Evolutionary conservation across 2,888 invertebrate species (phyloP), one percentile per base, ranked within the genome.

Genomic region (Sesia apiformis): DNA sequence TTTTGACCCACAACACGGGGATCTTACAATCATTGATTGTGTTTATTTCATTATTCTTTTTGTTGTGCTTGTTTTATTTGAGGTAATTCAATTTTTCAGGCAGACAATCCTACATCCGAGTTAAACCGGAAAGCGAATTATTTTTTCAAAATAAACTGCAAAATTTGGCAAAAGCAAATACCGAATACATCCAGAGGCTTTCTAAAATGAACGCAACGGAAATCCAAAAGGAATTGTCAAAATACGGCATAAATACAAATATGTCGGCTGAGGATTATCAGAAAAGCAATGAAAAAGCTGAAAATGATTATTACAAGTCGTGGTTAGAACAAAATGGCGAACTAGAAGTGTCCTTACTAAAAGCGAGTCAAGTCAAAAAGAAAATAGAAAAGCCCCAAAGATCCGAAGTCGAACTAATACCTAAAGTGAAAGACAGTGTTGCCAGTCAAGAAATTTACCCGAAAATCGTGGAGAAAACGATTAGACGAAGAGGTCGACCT

Each of bases 271-370:
- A 85, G 0, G 69, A 68, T 0, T 66, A 68, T 4, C 76, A 76
- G 5, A 81, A 83, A 57, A 63, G 62, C 0, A 59, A 64, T 0
- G 78, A 76, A 0, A 79, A 78, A 65, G 62, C 72, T 0, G 89
- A 88, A 60, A 87, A 90, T 52, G 90, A 90, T 40, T 90, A 78
- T 54, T 87, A 90, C 62, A 90, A 90, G 49, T 80, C 84, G 0
- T 90, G 90, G 90, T 55, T 90, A 0, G 87, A 89, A 53, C 90
- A 90, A 50, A 90, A 90, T 42, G 89, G 90, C 0, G 90, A 90
- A 51, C 56, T 90, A 0, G 90, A 90, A 62, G 90, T 90, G 0
- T 90, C 90, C 0, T 59, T 90, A 0, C 61, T 89, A 0, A 83
- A 78, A 69, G 85, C 81, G 0, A 83, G 66, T 52, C 86, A 85